These are phyloP conservation scores for Piscicola geometra DNA, from an alignment of 2,888 invertebrate genomes.

Conservation along the genomic window DNA sequence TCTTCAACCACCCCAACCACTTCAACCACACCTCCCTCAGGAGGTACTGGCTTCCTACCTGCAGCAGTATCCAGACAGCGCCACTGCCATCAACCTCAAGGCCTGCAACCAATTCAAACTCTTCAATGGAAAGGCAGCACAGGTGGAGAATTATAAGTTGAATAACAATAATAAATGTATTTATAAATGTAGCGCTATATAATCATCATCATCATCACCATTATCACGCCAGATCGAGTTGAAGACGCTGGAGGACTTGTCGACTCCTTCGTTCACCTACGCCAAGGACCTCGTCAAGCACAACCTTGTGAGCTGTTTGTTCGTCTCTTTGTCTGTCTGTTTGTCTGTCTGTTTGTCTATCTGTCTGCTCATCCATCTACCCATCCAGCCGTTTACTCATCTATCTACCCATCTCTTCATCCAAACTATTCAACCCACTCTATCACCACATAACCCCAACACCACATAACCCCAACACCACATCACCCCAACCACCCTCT, in stretches of 20 bases:
- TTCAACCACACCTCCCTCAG: too few relatives aligned
- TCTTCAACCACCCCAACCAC: too few relatives aligned
- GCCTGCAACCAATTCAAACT: slow-evolving; percentile 76
- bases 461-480: neutral
- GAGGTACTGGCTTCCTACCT: slow-evolving; percentile 91
- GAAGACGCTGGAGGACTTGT: slow-evolving; percentile 69
- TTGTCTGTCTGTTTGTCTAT: neutral
- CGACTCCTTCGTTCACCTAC: slow-evolving; percentile 66
- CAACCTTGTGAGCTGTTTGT: slow-evolving; percentile 64
- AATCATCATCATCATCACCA: too few relatives aligned
- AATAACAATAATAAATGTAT: too few relatives aligned
- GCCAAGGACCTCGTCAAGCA: slow-evolving; percentile 88
- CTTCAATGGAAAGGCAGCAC: slow-evolving; percentile 90
- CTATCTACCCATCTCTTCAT: neutral
- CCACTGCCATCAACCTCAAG: slow-evolving; percentile 89
- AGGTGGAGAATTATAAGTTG: slow-evolving; percentile 55
- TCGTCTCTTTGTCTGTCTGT: neutral
- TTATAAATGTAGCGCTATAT: too few relatives aligned
- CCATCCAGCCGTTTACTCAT: neutral
- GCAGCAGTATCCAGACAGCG: slow-evolving; percentile 83
- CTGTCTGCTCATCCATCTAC: neutral
- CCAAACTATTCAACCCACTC: neutral
- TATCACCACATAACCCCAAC: neutral
- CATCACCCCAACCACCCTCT: too few relatives aligned
- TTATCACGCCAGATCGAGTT: slow-evolving; percentile 66